Conservation (phyloP, 1,140 invertebrate species). For the Hyphantria cunea region DNA sequence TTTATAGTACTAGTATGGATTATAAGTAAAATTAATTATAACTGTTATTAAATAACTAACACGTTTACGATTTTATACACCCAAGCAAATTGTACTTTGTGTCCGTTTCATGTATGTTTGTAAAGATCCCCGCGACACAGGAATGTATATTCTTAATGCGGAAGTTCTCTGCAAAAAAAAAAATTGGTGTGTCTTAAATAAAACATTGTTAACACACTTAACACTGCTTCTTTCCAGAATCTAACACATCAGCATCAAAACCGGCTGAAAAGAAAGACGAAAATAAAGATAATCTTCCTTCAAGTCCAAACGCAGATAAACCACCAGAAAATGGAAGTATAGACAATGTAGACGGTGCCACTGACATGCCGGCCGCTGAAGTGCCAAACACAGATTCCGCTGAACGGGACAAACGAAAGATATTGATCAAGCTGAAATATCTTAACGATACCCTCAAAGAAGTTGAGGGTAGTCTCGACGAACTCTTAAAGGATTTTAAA, state of each 20-base stretch:
- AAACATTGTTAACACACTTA: no score
- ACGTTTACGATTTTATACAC: no score
- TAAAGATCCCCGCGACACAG: no score
- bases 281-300: constrained; percentile 13
- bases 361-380: constrained; percentile 4
- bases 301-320: constrained; percentile 11
- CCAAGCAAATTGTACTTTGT: no score
- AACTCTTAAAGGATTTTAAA: constrained; percentile 93
- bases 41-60: no score
- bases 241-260: constrained; percentile 32
- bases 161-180: no score
- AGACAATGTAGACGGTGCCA: background rate
- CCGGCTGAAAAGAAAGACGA: constrained; percentile 10
- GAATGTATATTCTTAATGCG: no score
- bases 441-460: constrained; percentile 92
- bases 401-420: constrained; percentile 42
- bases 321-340: constrained; percentile 2
- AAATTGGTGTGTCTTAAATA: no score
- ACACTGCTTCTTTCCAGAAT: constrained; percentile 34
- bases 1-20: no score
- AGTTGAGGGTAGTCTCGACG: constrained; percentile 88
- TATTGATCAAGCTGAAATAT: constrained; percentile 90
- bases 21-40: no score
- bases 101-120: no score
- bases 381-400: background rate